Evolutionary conservation across 2,797 vertebrate species (phyloP), one percentile per base, ranked within the genome.

Genomic region (Anas acuta): DNA sequence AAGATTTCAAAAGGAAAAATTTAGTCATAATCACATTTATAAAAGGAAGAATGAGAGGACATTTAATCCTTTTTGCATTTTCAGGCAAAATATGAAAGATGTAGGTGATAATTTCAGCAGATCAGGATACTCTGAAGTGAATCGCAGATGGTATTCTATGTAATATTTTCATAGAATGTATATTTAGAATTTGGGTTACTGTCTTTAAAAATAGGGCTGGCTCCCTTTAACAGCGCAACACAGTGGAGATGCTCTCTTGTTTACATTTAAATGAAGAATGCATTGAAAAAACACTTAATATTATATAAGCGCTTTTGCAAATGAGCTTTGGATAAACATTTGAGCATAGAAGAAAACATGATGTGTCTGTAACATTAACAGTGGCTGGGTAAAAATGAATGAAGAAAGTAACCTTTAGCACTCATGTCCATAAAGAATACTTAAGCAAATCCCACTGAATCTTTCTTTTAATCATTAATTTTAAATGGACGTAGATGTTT

Each of bases 301-400:
- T 97, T 95, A 96, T 96, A 97, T 97, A 81, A 83, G 92, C 92
- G 95, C 89, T 96, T 96, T 97, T 96, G 96, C 84, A 98, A 97
- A 97, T 97, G 96, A 97, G 96, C 96, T 97, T 92, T 97, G 96
- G 96, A 96, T 97, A 97, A 97, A 98, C 96, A 96, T 93, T 96
- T 66, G 47, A 90, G 92, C 90, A 66, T 84, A 94, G 97, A 96
- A 95, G 94, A 96, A 96, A 96, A 90, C 95, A 96, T 89, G 96
- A 96, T 45, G 96, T 96, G 91, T 90, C 92, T 89, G 81, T 93
- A 93, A 92, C 92, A 85, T 95, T 97, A 97, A 94, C 95, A 96
- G 97, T 96, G 96, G 96, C 96, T 97, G 95, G 84, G 77, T 96
- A 94, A 88, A 96, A 97, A 95, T 88, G 95, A 97, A 96, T 70